A percentile compares a stretch with the other conserved stretches of the same genome.
Conservation (phyloP, 2,113 vertebrate species). For the Chloropsis hardwickii region DNA sequence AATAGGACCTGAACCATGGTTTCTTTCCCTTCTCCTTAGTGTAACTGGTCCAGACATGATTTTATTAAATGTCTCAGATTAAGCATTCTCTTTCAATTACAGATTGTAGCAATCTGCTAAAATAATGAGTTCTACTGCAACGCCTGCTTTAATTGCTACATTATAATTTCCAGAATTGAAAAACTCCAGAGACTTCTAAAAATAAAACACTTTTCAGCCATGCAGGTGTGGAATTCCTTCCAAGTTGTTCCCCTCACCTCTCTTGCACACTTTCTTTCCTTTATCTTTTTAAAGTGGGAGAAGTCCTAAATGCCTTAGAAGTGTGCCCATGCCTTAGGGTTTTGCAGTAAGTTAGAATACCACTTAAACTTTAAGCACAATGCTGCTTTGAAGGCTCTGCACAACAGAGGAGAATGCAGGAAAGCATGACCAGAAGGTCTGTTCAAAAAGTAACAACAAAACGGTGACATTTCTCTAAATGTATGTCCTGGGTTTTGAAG, state of each 20-base stretch:
- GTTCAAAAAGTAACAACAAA: neutral
- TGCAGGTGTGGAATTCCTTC: constrained; percentile 52
- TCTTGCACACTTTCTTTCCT: neutral
- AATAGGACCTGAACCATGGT: neutral
- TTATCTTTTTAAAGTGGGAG: neutral
- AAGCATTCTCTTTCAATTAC: constrained; percentile 61
- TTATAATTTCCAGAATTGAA: constrained; percentile 57
- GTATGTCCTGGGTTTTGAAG: no score
- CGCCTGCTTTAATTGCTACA: constrained; percentile 52
- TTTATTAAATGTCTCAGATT: constrained; percentile 53
- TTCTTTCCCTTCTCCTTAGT: constrained; percentile 43
- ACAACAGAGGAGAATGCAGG: neutral
- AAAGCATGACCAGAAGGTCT: neutral
- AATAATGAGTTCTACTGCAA: constrained; percentile 38
- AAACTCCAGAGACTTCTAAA: constrained; percentile 1
- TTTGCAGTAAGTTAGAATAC: neutral
- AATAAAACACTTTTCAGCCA: constrained; percentile 37
- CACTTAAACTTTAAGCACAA: neutral
- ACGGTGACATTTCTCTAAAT: neutral
- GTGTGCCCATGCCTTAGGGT: neutral
- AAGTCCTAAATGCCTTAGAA: constrained; percentile 14
- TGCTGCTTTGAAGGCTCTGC: neutral
- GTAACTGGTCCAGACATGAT: constrained; percentile 21
- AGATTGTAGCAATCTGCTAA: constrained; percentile 38
- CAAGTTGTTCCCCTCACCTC: neutral